Percentiles rank a stretch among this genome's conserved stretches.
Evolutionary conservation across 1,140 invertebrate species (phyloP).

Genomic region (Linepithema humile): DNA sequence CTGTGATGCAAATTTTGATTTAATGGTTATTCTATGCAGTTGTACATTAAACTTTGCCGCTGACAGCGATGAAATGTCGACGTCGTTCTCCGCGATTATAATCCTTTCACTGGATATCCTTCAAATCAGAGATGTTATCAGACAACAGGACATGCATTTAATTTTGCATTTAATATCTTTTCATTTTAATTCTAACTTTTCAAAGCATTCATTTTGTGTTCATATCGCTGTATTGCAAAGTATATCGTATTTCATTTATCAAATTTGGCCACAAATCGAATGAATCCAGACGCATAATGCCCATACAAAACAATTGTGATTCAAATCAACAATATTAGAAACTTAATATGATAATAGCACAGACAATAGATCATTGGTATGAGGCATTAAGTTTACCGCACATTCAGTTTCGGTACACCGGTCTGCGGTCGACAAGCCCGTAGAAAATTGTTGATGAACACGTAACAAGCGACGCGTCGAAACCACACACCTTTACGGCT

Average conservation of each 20-base stretch:
- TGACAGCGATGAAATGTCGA: slow-evolving; percentile 53
- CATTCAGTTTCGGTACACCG: slow-evolving; percentile 25
- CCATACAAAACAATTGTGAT: slow-evolving; percentile 50
- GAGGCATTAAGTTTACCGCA: background rate
- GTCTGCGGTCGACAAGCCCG: background rate
- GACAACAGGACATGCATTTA: background rate
- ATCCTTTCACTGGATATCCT: slow-evolving; percentile 74
- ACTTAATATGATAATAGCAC: slow-evolving; percentile 16
- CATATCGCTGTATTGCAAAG: background rate
- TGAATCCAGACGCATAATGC: background rate
- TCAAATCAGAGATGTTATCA: slow-evolving; percentile 47
- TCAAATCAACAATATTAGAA: background rate
- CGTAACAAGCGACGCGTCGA: background rate
- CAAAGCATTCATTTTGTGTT: background rate
- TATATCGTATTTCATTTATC: background rate
- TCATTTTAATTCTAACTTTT: background rate
- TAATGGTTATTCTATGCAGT: background rate
- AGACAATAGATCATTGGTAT: background rate
- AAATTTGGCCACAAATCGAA: background rate
- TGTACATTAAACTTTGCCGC: slow-evolving; percentile 54
- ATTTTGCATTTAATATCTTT: background rate
- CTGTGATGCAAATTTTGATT: slow-evolving; percentile 29
- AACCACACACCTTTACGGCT: slow-evolving; percentile 53
- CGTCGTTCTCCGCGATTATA: slow-evolving; percentile 19
- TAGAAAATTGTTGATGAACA: slow-evolving; percentile 31